Conservation (phyloP, 2,888 invertebrate species). For the Xestia c-nigrum region DNA sequence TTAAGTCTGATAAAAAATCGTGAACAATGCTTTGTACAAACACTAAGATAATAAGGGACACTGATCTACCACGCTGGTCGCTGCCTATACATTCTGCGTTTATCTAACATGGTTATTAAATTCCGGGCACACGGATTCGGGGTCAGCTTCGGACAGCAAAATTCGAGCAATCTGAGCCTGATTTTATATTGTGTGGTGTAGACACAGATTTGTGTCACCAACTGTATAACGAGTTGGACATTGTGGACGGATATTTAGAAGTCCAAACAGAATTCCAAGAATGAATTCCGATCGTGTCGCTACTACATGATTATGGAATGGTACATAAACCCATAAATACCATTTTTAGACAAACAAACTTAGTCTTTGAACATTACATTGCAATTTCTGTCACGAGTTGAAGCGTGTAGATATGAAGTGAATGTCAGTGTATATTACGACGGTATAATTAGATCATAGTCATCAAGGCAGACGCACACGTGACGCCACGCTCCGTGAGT, state of each 20-base stretch:
- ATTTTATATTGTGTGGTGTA: constrained; percentile 37
- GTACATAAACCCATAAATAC: neutral
- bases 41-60: constrained; percentile 61
- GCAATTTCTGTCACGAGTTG: constrained; percentile 34
- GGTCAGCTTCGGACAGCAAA: constrained; percentile 33
- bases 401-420: constrained; percentile 25
- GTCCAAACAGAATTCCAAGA: neutral
- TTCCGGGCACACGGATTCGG: constrained; percentile 51
- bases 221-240: constrained; percentile 2
- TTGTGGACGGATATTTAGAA: constrained; percentile 7
- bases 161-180: constrained; percentile 27
- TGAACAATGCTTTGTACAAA: constrained; percentile 56
- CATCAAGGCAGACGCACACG: constrained; percentile 68
- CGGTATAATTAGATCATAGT: constrained; percentile 52
- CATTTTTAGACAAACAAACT: constrained; percentile 19
- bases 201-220: constrained; percentile 22
- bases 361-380: neutral
- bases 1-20: constrained; percentile 59
- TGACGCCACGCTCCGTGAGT: constrained; percentile 75
- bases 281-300: neutral
- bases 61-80: constrained; percentile 50
- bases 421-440: constrained; percentile 38
- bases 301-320: neutral
- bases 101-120: constrained; percentile 69
- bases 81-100: constrained; percentile 50